These are phyloP conservation scores for Amyelois transitella DNA, from an alignment of 1,140 invertebrate species.

Conservation along the genomic window DNA sequence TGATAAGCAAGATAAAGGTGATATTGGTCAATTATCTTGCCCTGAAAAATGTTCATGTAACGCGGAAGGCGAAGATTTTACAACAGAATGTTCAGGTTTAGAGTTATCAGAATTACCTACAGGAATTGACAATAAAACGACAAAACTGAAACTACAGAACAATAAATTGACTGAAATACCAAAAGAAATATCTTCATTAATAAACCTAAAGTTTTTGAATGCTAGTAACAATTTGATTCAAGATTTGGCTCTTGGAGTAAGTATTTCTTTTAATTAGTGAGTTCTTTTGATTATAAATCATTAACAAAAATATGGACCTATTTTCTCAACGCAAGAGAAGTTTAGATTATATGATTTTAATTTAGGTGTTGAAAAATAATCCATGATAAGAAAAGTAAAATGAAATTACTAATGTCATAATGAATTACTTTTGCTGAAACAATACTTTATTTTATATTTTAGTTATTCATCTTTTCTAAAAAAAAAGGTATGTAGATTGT, in stretches of 20 bases:
- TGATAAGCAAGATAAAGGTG: slow-evolving; percentile 7
- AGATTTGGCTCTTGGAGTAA: slow-evolving; percentile 54
- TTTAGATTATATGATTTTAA: too few relatives aligned
- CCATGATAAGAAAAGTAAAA: too few relatives aligned
- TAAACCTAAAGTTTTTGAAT: slow-evolving; percentile 65
- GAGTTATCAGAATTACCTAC: slow-evolving; percentile 50
- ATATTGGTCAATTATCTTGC: slow-evolving; percentile 23
- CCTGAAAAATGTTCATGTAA: slow-evolving; percentile 53
- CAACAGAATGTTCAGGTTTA: slow-evolving; percentile 55
- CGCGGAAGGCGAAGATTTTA: slow-evolving; percentile 41
- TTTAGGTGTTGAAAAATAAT: too few relatives aligned
- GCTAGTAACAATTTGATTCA: slow-evolving; percentile 70
- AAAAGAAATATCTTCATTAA: slow-evolving; percentile 65
- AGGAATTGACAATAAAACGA: slow-evolving; percentile 44
- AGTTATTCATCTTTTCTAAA: too few relatives aligned
- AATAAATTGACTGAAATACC: slow-evolving; percentile 73
- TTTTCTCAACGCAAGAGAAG: too few relatives aligned
- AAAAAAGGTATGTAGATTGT: too few relatives aligned
- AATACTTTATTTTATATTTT: too few relatives aligned
- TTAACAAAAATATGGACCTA: too few relatives aligned
- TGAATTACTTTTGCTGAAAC: too few relatives aligned
- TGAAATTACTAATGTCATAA: too few relatives aligned
- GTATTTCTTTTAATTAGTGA: slow-evolving; percentile 23
- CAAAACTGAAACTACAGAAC: slow-evolving; percentile 65
- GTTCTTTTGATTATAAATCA: too few relatives aligned